phyloP scores from a whole-genome alignment of 2,888 invertebrate genomes.

The Campoplex capitator region DNA sequence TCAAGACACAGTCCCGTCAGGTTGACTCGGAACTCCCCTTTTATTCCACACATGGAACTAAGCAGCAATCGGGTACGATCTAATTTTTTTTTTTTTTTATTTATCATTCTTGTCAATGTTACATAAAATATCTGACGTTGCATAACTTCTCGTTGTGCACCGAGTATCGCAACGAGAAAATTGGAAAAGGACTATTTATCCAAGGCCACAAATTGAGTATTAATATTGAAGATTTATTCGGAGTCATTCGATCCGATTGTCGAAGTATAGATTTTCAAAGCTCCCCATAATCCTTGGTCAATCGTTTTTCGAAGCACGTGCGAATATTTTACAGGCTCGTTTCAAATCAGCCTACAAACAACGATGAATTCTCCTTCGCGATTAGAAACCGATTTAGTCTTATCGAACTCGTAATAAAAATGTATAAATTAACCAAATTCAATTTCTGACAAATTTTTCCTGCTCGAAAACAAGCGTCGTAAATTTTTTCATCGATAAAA shows the following conservation, averaged over 20 bases:
- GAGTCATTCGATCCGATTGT: constrained; percentile 43
- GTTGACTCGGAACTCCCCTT: neutral
- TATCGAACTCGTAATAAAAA: neutral
- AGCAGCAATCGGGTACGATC: constrained; percentile 19
- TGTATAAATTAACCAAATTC: neutral
- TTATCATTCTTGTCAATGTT: constrained; percentile 33
- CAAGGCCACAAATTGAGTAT: constrained; percentile 51
- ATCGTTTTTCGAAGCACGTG: neutral
- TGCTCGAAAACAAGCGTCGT: neutral
- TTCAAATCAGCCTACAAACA: neutral
- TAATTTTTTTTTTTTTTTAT: neutral
- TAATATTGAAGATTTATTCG: constrained; percentile 53
- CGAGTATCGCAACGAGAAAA: constrained; percentile 37
- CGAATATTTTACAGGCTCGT: neutral
- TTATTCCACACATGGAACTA: neutral
- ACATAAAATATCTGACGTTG: constrained; percentile 50
- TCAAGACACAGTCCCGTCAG: neutral
- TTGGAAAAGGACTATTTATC: constrained; percentile 31
- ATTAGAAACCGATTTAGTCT: neutral
- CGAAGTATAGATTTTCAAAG: constrained; percentile 39
- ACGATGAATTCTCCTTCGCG: neutral
- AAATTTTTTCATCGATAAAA: neutral
- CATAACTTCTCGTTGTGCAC: constrained; percentile 37
- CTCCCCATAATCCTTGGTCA: neutral
- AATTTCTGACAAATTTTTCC: neutral